Conservation (phyloP, 2,113 vertebrate genomes). For the Donacobius atricapilla region DNA sequence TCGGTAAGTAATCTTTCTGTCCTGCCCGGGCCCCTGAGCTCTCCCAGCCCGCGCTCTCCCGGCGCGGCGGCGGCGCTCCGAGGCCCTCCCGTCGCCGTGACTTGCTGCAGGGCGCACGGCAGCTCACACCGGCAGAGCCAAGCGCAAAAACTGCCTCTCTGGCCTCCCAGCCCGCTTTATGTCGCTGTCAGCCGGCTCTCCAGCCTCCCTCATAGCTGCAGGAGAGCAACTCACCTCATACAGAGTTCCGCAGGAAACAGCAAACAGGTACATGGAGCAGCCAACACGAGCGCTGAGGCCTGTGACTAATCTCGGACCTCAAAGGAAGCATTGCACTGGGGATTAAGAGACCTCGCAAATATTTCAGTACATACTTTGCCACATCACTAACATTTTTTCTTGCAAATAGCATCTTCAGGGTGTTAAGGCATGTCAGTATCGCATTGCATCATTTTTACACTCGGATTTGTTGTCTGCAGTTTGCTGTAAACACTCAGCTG, state of each 20-base stretch:
- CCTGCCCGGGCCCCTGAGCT: background rate
- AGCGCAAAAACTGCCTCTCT: background rate
- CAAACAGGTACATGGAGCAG: background rate
- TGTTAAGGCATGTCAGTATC: background rate
- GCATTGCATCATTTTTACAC: background rate
- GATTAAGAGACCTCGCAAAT: background rate
- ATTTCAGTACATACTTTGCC: background rate
- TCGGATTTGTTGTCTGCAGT: background rate
- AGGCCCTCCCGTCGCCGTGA: too few relatives aligned
- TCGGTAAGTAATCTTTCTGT: background rate
- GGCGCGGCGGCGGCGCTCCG: too few relatives aligned
- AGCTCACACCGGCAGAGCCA: background rate
- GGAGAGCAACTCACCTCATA: background rate
- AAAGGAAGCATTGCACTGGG: background rate
- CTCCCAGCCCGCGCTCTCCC: background rate
- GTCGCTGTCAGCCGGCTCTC: background rate
- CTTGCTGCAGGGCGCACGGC: too few relatives aligned
- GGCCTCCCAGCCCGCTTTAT: background rate
- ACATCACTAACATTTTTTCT: background rate
- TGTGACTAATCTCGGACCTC: background rate
- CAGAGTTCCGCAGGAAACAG: background rate
- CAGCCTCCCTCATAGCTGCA: background rate
- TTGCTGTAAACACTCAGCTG: background rate
- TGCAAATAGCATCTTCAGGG: background rate
- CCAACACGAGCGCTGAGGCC: background rate